Evolutionary conservation across 2,113 vertebrate species (phyloP).

Genomic region (Corythoichthys haematopterus): DNA sequence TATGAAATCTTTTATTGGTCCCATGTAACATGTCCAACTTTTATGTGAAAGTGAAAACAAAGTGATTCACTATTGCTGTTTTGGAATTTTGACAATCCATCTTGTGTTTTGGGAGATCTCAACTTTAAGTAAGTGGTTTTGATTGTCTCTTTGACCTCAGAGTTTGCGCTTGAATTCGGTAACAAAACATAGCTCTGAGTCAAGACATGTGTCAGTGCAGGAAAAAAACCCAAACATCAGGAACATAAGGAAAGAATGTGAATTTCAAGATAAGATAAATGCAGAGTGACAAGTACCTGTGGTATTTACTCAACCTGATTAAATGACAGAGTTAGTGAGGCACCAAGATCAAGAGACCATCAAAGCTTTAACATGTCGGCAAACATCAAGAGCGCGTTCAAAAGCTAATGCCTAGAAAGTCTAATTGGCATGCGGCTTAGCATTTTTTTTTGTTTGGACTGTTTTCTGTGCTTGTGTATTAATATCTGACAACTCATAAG

Average conservation of each 20-base stretch:
- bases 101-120: conserved; percentile 13
- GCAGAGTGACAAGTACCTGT: conserved; percentile 43
- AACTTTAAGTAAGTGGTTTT: conserved; percentile 33
- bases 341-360: conserved; percentile 30
- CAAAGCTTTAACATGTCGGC: conserved; percentile 38
- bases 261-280: conserved; percentile 11
- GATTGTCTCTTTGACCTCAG: conserved; percentile 39
- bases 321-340: conserved; percentile 26
- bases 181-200: conserved; percentile 40
- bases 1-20: background rate
- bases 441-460: background rate
- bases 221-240: conserved; percentile 30
- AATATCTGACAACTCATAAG: background rate
- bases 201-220: conserved; percentile 28
- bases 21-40: background rate
- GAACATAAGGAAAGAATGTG: conserved; percentile 54
- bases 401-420: background rate
- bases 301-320: conserved; percentile 31
- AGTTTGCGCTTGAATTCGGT: conserved; percentile 13
- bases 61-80: conserved; percentile 23
- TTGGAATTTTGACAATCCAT: conserved; percentile 21
- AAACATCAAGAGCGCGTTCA: conserved; percentile 14
- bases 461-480: background rate
- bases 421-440: background rate
- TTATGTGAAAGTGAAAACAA: conserved; percentile 28